These are phyloP conservation scores for Lithodes maja DNA, from an alignment of 2,888 invertebrate species.

Conservation along the genomic window DNA sequence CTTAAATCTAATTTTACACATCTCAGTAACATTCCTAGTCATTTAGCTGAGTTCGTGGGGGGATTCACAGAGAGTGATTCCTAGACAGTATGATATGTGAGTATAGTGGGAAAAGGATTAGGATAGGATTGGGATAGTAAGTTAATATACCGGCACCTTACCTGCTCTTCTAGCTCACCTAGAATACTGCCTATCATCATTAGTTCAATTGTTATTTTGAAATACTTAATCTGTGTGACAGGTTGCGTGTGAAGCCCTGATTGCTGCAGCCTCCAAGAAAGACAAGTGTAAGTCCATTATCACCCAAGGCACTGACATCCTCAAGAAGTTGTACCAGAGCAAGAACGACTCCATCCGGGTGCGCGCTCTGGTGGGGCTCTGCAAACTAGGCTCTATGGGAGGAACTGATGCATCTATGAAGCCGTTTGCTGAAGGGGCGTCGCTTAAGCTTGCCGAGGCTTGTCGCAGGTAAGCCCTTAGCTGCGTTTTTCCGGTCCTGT, in stretches of 20 bases:
- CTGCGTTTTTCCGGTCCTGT: too few relatives aligned
- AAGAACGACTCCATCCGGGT: slow-evolving; percentile 93
- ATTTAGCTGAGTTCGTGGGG: too few relatives aligned
- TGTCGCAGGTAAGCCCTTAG: slow-evolving; percentile 82
- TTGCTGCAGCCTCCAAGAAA: slow-evolving; percentile 97
- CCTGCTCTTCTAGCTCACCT: too few relatives aligned
- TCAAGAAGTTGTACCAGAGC: slow-evolving; percentile 94
- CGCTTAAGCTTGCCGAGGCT: slow-evolving; percentile 92
- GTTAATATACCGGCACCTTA: too few relatives aligned
- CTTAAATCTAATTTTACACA: too few relatives aligned
- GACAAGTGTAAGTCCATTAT: slow-evolving; percentile 95
- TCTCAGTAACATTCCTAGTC: too few relatives aligned
- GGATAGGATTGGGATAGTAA: too few relatives aligned
- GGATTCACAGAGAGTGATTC: too few relatives aligned
- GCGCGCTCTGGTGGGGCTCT: slow-evolving; percentile 92
- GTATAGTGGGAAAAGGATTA: too few relatives aligned
- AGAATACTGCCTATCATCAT: too few relatives aligned
- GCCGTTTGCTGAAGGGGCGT: slow-evolving; percentile 97
- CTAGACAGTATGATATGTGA: too few relatives aligned
- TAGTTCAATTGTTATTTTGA: too few relatives aligned
- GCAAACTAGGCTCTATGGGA: slow-evolving; percentile 95
- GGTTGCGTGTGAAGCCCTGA: slow-evolving; percentile 96
- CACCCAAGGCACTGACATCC: slow-evolving; percentile 90
- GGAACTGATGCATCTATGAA: slow-evolving; percentile 96
- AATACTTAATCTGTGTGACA: slow-evolving; percentile 74